Conservation (phyloP, 2,888 invertebrate species). For the Agrotis puta region DNA sequence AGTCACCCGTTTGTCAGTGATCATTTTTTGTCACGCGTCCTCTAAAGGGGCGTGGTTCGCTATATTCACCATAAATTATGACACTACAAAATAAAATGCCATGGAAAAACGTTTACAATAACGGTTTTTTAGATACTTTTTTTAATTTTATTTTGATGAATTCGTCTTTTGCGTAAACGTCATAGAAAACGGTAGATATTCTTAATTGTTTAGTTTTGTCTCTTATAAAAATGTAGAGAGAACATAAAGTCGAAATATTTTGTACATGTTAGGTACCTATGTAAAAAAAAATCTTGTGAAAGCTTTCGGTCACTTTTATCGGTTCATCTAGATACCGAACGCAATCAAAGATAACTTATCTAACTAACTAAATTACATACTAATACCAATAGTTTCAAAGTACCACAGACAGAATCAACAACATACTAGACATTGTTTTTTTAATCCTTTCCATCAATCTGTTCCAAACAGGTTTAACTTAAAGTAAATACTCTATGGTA, state of each 20-base stretch:
- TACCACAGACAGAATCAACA: conserved; percentile 2
- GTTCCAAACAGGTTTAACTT: conserved; percentile 57
- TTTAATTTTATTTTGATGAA: conserved; percentile 2
- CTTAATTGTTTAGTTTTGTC: not conserved
- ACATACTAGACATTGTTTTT: conserved; percentile 22
- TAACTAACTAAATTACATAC: no score
- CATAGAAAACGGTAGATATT: not conserved
- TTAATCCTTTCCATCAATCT: conserved; percentile 27
- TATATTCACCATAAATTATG: conserved; percentile 81
- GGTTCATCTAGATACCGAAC: not conserved
- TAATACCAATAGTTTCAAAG: not conserved
- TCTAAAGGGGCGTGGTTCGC: conserved; percentile 79
- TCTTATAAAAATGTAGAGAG: no score
- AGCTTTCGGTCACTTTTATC: not conserved
- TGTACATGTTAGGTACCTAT: not conserved
- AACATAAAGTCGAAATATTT: not conserved
- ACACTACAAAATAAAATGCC: conserved; percentile 75
- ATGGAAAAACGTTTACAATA: conserved; percentile 29
- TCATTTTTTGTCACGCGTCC: conserved; percentile 67
- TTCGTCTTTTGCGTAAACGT: conserved; percentile 1
- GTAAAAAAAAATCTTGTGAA: not conserved
- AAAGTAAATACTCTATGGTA: conserved; percentile 61
- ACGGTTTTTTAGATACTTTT: not conserved
- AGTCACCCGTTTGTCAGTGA: conserved; percentile 41
- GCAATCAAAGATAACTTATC: not conserved